Percentiles rank a stretch among this genome's conserved stretches.
Conservation (phyloP, 53 echinoderm and acorn worm species). For the Stichopus horrens region DNA sequence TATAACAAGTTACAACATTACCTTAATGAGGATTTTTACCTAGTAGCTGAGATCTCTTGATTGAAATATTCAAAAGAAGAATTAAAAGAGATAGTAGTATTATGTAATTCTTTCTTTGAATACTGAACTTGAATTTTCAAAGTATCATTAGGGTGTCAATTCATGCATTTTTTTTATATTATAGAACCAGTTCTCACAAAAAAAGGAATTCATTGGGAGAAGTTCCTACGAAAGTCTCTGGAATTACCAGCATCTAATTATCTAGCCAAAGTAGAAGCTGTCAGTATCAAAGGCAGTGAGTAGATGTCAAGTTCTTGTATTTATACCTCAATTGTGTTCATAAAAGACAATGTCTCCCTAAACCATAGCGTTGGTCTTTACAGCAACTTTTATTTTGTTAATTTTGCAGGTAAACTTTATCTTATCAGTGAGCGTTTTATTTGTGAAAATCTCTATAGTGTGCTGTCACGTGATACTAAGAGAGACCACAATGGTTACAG, state of each 20-base stretch:
- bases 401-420: not conserved
- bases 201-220: not conserved
- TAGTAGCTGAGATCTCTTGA: no score
- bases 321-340: no score
- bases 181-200: not conserved
- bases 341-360: no score
- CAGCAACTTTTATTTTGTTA: not conserved
- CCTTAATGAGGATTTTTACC: no score
- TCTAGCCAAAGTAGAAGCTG: not conserved
- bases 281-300: not conserved
- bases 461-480: not conserved
- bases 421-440: not conserved
- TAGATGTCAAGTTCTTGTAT: not conserved
- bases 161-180: no score
- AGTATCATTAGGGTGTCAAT: no score
- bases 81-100: no score
- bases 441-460: not conserved
- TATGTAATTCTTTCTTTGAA: no score
- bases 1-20: no score
- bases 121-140: no score
- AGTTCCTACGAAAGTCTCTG: not conserved
- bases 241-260: not conserved
- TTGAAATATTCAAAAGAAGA: no score
- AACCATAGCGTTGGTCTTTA: no score
- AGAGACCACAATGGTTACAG: not conserved